A percentile compares a stretch with the other conserved stretches of the same genome.
These are phyloP conservation scores for Amazona vittata DNA, from an alignment of 2,113 vertebrate genomes.

Conservation along the genomic window DNA sequence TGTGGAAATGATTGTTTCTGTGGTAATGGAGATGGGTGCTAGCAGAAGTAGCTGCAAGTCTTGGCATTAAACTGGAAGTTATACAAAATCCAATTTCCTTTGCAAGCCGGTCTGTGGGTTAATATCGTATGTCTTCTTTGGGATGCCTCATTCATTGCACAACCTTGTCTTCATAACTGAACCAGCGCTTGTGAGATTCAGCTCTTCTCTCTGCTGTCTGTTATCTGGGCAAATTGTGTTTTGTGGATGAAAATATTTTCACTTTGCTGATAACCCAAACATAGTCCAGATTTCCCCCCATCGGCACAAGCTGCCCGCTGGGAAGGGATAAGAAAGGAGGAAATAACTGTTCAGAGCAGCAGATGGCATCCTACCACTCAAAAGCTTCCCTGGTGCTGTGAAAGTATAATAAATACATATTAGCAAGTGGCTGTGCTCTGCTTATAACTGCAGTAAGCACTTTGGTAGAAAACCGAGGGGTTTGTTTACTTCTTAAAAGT, in stretches of 20 bases:
- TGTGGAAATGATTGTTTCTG: neutral
- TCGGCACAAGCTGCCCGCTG: neutral
- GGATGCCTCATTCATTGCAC: neutral
- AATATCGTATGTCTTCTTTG: neutral
- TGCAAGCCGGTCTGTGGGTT: neutral
- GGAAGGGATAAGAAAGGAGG: neutral
- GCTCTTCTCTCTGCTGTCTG: neutral
- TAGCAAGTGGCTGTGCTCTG: neutral
- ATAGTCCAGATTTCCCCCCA: neutral
- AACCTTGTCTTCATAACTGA: neutral
- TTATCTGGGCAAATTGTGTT: neutral
- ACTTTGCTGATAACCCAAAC: neutral
- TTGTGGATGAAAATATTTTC: neutral
- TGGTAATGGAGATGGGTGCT: neutral
- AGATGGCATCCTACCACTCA: constrained; percentile 59
- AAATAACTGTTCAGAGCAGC: constrained; percentile 33
- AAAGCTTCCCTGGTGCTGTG: neutral
- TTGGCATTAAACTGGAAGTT: neutral
- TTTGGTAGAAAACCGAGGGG: neutral
- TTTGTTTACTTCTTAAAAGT: neutral
- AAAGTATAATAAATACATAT: neutral
- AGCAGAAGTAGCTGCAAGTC: neutral
- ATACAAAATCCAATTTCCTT: neutral
- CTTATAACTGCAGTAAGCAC: neutral
- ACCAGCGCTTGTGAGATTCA: neutral